Base-by-base conservation (phyloP, 2,888 invertebrate genomes). In the Lepidonotus clava region DNA sequence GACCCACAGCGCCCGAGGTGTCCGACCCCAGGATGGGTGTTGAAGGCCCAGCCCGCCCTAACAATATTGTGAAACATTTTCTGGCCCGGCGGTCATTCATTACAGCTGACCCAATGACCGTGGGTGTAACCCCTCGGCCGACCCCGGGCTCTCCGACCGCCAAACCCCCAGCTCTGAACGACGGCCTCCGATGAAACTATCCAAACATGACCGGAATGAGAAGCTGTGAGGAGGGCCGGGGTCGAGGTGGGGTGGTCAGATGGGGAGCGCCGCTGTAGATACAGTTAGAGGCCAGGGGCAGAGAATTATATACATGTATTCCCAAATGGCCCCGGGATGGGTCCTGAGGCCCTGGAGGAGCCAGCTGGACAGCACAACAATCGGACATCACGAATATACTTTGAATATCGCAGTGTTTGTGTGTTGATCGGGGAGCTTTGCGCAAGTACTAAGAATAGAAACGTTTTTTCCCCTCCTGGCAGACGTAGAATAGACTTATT, bases 31-130 rank as follows among this genome's bases (percentile, higher is more conserved):
- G n/a, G n/a, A n/a, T n/a, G n/a, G n/a, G n/a, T n/a, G n/a, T n/a
- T n/a, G n/a, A n/a, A n/a, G n/a, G n/a, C n/a, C 66, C 28, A 1
- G 36, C 8, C 6, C 4, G 36, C 38, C 71, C 24, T 61, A 61
- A 61, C 28, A 32, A 61, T 4, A 61, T 18, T 61, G n/a, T 61
- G 61, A 61, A 28, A 61, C 61, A 61, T 61, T 61, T 61, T 28
- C n/a, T n/a, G 61, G 38, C 36, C 76, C 14, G 8, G n/a, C 21
- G 40, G 4, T 38, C 76, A 28, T 34, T 76, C 40, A 76, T 76
- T 40, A 76, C 76, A 8, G 14, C 51, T 76, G 38, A 76, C 76
- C 76, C 76, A 14, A 36, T 76, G 76, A 76, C 76, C 76, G 14
- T 34, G 4, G 28, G 61, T 24, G 46, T 28, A 32, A 61, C 61